Conservation (phyloP, 2,797 vertebrate genomes). For the Cuculus canorus region DNA sequence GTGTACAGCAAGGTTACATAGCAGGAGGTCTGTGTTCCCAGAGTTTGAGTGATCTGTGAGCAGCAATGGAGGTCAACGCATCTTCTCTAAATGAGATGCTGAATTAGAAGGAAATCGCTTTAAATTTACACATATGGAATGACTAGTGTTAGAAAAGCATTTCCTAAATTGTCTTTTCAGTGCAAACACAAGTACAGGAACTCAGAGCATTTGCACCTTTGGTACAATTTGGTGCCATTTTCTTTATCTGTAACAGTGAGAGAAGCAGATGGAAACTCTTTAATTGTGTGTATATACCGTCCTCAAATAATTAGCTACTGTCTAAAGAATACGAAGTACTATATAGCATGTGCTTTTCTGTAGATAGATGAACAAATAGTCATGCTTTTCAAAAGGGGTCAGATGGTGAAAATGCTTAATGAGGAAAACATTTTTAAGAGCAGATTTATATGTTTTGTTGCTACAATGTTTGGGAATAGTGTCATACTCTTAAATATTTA, state of each 20-base stretch:
- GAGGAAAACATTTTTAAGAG: background rate
- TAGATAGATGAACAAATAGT: background rate
- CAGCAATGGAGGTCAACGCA: background rate
- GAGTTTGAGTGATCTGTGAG: background rate
- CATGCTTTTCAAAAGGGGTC: background rate
- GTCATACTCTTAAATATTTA: background rate
- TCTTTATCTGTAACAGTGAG: background rate
- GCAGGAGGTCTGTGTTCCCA: background rate
- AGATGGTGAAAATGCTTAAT: background rate
- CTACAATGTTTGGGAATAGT: background rate
- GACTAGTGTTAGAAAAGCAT: background rate
- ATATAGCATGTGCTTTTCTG: background rate
- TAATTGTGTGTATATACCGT: background rate
- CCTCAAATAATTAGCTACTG: background rate
- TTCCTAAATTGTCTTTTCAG: background rate
- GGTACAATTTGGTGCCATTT: background rate
- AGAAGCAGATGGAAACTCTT: background rate
- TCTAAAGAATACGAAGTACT: background rate
- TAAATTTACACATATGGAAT: background rate
- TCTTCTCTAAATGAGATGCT: background rate
- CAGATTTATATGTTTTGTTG: background rate
- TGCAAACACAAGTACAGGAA: background rate
- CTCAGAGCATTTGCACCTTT: background rate
- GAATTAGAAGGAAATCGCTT: background rate
- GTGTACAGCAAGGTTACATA: background rate